These are phyloP conservation scores for Bos javanicus DNA, from an alignment of 2,113 vertebrate genomes.

Conservation along the genomic window DNA sequence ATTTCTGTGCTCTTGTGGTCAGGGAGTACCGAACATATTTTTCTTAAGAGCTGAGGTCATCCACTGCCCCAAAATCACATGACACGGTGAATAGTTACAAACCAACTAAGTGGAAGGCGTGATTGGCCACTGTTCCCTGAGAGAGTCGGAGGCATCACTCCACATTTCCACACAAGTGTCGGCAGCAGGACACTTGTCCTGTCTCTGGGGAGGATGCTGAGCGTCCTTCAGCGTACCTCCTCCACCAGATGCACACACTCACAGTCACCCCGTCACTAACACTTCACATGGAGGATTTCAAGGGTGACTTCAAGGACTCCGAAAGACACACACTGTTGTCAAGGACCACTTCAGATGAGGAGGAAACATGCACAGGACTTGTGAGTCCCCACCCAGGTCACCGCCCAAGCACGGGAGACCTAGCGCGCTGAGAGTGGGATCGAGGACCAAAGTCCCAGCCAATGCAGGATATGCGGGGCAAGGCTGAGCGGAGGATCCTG, in stretches of 20 bases:
- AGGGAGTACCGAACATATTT: neutral
- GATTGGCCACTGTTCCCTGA: neutral
- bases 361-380: rapidly evolving
- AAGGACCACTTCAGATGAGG: neutral
- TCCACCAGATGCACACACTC: neutral
- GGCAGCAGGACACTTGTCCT: no score
- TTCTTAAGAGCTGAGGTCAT: neutral
- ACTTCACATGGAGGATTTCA: no score
- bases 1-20: neutral
- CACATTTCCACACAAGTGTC: rapidly evolving
- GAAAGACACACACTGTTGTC: neutral
- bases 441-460: no score
- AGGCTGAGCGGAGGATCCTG: neutral
- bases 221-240: rapidly evolving
- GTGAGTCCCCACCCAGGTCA: neutral
- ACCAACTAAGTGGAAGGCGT: rapidly evolving
- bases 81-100: neutral
- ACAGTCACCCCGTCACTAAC: neutral
- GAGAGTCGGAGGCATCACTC: neutral
- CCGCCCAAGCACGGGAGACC: neutral
- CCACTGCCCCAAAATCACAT: neutral
- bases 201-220: neutral
- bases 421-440: neutral
- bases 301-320: neutral
- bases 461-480: rapidly evolving